These are phyloP conservation scores for Agriopis marginaria DNA, from an alignment of 2,888 invertebrate genomes.

Conservation along the genomic window DNA sequence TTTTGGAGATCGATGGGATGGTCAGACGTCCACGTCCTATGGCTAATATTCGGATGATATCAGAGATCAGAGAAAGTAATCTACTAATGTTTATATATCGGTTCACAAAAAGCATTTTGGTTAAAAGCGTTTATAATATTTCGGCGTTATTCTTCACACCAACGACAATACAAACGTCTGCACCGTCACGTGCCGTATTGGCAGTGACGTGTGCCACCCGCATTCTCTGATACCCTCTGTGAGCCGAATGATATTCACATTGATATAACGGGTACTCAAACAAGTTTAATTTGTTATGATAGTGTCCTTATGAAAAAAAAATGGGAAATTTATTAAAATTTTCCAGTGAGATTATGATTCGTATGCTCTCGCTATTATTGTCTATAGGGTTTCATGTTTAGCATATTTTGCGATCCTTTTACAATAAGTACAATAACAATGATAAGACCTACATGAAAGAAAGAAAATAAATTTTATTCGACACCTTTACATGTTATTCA, in stretches of 20 bases:
- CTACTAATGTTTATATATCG: not conserved
- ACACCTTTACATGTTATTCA: too few relatives aligned
- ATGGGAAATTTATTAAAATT: not conserved
- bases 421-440: too few relatives aligned
- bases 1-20: too few relatives aligned
- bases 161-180: not conserved
- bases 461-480: too few relatives aligned
- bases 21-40: too few relatives aligned
- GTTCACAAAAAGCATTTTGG: not conserved
- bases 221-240: conserved; percentile 54
- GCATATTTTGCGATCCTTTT: too few relatives aligned
- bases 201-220: conserved; percentile 66
- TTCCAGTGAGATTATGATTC: not conserved
- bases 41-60: too few relatives aligned
- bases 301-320: not conserved
- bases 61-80: not conserved
- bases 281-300: conserved; percentile 39
- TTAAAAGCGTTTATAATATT: not conserved
- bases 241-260: conserved; percentile 21
- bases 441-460: too few relatives aligned
- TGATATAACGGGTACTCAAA: conserved; percentile 51
- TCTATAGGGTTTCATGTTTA: too few relatives aligned
- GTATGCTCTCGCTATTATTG: too few relatives aligned
- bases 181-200: conserved; percentile 31
- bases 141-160: conserved; percentile 24